Conservation (phyloP, 2,113 vertebrate genomes). For the Ivindomyrus marchei region DNA sequence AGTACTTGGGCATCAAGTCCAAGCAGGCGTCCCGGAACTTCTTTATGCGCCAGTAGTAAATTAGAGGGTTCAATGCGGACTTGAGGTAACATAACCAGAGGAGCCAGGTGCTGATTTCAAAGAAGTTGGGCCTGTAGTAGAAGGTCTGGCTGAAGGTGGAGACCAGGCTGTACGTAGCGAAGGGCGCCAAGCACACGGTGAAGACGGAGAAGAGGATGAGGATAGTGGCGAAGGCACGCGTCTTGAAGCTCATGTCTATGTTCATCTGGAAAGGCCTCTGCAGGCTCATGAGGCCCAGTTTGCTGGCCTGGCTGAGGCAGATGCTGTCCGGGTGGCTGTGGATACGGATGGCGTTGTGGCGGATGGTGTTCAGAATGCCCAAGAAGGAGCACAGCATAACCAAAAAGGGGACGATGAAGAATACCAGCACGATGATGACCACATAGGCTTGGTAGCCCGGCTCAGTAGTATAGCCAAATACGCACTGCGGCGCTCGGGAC, state of each 20-base stretch:
- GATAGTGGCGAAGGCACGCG: slow-evolving; percentile 98
- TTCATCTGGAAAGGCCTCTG: slow-evolving; percentile 93
- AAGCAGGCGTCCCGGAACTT: slow-evolving; percentile 96
- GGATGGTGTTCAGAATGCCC: slow-evolving; percentile 90
- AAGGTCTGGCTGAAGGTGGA: slow-evolving; percentile 83
- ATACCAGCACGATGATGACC: slow-evolving; percentile 74
- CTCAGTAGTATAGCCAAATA: slow-evolving; percentile 79
- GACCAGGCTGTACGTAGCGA: slow-evolving; percentile 87
- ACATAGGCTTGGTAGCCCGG: slow-evolving; percentile 81
- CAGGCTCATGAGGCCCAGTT: slow-evolving; percentile 88
- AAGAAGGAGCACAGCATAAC: slow-evolving; percentile 91
- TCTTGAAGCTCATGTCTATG: slow-evolving; percentile 99
- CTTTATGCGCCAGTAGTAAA: slow-evolving; percentile 99
- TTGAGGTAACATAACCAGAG: slow-evolving; percentile 99
- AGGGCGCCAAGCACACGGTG: slow-evolving; percentile 88
- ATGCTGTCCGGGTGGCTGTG: slow-evolving; percentile 88
- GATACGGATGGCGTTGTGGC: slow-evolving; percentile 90
- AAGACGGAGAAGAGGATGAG: slow-evolving; percentile 94
- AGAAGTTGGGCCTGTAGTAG: slow-evolving; percentile 85
- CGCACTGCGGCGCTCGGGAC: slow-evolving; percentile 87
- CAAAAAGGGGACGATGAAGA: slow-evolving; percentile 88
- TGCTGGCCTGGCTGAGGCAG: slow-evolving; percentile 92
- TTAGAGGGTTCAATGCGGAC: slow-evolving; percentile 93
- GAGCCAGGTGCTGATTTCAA: slow-evolving; percentile 94
- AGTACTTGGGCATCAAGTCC: slow-evolving; percentile 90